These are phyloP conservation scores for Poeciliopsis occidentalis DNA, from an alignment of 2,113 vertebrate genomes.

Conservation along the genomic window DNA sequence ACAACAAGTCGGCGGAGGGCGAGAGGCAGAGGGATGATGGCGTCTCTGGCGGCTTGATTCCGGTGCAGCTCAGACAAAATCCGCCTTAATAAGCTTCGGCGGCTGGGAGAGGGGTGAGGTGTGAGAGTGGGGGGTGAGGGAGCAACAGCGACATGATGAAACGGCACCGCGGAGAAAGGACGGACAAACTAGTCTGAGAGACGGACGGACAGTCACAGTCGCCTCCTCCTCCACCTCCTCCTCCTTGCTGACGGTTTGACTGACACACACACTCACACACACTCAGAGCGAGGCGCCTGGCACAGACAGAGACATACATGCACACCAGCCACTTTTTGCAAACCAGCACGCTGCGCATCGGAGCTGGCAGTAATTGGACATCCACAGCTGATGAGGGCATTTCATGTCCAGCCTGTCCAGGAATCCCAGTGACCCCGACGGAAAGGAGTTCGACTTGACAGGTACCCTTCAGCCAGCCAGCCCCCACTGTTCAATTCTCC, in stretches of 20 bases:
- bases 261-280: conserved; percentile 77
- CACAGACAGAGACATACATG: conserved; percentile 64
- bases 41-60: conserved; percentile 82
- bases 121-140: conserved; percentile 10
- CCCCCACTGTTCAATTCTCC: conserved; percentile 7
- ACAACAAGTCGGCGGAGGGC: conserved; percentile 82
- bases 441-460: conserved; percentile 79
- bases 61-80: conserved; percentile 70
- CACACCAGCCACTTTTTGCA: conserved; percentile 70
- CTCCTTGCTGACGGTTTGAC: conserved; percentile 74
- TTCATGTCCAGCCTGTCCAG: conserved; percentile 74
- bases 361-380: conserved; percentile 73
- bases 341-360: conserved; percentile 71
- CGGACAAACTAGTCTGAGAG: conserved; percentile 72
- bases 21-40: conserved; percentile 80
- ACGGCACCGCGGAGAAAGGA: conserved; percentile 68
- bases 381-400: conserved; percentile 67
- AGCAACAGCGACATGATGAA: conserved; percentile 76
- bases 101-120: conserved; percentile 41
- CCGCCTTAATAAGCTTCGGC: conserved; percentile 71
- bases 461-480: conserved; percentile 70
- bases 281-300: conserved; percentile 45
- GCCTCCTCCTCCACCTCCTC: conserved; percentile 10
- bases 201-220: conserved; percentile 56
- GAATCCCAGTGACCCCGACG: conserved; percentile 80